phyloP scores from a whole-genome alignment of 1,140 invertebrate species.

The Nephotettix cincticeps region DNA sequence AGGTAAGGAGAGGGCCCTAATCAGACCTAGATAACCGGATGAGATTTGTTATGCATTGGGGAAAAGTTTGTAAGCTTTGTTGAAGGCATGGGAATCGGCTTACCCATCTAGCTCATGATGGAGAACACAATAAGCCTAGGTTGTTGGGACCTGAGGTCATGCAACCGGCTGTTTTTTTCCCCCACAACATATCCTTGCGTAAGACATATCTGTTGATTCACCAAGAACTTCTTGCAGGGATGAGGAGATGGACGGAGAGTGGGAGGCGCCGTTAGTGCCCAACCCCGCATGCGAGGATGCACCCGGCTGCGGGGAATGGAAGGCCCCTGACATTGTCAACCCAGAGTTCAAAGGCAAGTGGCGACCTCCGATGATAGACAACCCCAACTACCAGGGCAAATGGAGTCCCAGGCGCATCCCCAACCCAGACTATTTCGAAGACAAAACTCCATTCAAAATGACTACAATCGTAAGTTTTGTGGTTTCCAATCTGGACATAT shows the following conservation, averaged over 20 bases:
- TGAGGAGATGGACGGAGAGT: conserved; percentile 96
- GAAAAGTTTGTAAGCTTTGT: too few relatives aligned
- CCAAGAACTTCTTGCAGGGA: conserved; percentile 59
- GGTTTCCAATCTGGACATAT: too few relatives aligned
- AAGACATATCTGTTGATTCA: neutral
- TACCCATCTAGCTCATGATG: too few relatives aligned
- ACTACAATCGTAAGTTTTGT: conserved; percentile 84
- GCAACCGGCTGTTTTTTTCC: too few relatives aligned
- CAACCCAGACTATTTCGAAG: conserved; percentile 93
- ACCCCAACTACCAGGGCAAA: conserved; percentile 94
- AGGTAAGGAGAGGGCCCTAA: too few relatives aligned
- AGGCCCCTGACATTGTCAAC: conserved; percentile 82
- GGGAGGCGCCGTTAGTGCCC: conserved; percentile 91
- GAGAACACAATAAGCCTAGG: too few relatives aligned
- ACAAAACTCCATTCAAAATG: conserved; percentile 89
- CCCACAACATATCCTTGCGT: neutral
- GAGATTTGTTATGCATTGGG: too few relatives aligned
- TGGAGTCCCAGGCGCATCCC: conserved; percentile 85
- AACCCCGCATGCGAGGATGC: conserved; percentile 87
- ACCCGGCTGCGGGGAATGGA: conserved; percentile 91
- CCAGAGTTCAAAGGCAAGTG: conserved; percentile 92
- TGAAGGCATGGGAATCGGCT: too few relatives aligned
- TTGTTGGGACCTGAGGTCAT: too few relatives aligned
- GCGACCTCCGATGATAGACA: conserved; percentile 86
- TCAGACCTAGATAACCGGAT: too few relatives aligned